Conservation (phyloP, 2,113 vertebrate species). For the Tragulus kanchil region DNA sequence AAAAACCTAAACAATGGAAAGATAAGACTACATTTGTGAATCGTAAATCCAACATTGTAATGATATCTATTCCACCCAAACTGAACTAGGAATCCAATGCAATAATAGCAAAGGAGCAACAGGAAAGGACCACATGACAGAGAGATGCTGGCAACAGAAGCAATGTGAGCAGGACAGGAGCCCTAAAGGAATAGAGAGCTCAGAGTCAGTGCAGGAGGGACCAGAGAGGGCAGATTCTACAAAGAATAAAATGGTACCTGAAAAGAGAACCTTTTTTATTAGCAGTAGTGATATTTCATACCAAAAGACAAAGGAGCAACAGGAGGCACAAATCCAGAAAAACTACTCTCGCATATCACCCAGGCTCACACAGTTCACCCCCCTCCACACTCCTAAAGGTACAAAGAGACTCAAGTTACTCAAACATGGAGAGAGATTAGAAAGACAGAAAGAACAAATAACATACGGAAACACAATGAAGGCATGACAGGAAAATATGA, state of each 20-base stretch:
- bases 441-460: too few relatives aligned
- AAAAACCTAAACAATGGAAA: constrained; percentile 27
- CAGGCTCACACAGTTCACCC: too few relatives aligned
- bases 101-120: too few relatives aligned
- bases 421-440: not conserved
- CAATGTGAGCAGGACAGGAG: not conserved
- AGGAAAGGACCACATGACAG: fast-evolving
- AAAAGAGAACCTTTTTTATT: not conserved
- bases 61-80: not conserved
- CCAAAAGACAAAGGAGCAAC: not conserved
- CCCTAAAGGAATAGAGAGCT: fast-evolving
- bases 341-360: not conserved
- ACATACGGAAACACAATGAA: not conserved
- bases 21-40: not conserved
- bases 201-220: not conserved
- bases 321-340: not conserved
- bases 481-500: not conserved
- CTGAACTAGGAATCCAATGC: not conserved
- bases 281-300: not conserved
- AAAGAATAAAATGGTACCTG: not conserved
- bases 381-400: not conserved
- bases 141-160: not conserved
- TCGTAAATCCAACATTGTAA: not conserved
- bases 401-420: not conserved
- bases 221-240: not conserved